Evolutionary conservation across 2,888 invertebrate species (phyloP), one percentile per base, ranked within the genome.

Genomic region (Spatulosminthurus flaviceps): DNA sequence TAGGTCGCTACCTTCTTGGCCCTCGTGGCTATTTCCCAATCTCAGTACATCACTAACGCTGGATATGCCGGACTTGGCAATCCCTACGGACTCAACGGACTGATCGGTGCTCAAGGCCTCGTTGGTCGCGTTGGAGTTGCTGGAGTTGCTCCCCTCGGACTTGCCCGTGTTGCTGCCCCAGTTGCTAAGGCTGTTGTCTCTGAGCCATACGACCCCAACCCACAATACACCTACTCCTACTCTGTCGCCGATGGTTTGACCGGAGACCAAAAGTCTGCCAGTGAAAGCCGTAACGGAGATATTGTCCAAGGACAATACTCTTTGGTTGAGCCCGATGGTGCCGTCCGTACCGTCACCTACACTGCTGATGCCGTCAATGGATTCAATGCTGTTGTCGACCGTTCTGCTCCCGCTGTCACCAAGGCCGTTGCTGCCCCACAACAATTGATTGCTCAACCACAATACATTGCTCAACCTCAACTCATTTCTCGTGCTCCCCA

Each of bases 141-240:
- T 34, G 34, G 4, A 7, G 34, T 9, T 34, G 34, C 34, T 34
- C 34, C 34, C 4, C 5, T 34, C 9, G 80, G 74, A 21, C 66
- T 75, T 7, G 79, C 74, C 22, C 4, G 5, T 9, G 79, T 74
- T 66, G 72, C 69, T 42, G n/a, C n/a, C n/a, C n/a, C n/a, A n/a
- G n/a, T n/a, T n/a, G 4, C 34, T 34, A 80, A 80, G 41, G 80
- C 81, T 24, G 79, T 71, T n/a, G n/a, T n/a, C n/a, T n/a, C n/a
- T n/a, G n/a, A n/a, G n/a, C n/a, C n/a, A n/a, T n/a, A n/a, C 34
- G 82, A 82, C 79, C 80, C 82, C 22, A 69, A 82, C 75, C 82
- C 82, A 79, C 80, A 80, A 79, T 82, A 82, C 80, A 74, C 43
- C 75, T 82, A 80, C 79, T 79, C 79, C 26, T 80, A 82, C 76